Percentiles rank a stretch among this genome's conserved stretches.
These are phyloP conservation scores for Borostomias antarcticus DNA, from an alignment of 2,797 vertebrate species.

Conservation along the genomic window DNA sequence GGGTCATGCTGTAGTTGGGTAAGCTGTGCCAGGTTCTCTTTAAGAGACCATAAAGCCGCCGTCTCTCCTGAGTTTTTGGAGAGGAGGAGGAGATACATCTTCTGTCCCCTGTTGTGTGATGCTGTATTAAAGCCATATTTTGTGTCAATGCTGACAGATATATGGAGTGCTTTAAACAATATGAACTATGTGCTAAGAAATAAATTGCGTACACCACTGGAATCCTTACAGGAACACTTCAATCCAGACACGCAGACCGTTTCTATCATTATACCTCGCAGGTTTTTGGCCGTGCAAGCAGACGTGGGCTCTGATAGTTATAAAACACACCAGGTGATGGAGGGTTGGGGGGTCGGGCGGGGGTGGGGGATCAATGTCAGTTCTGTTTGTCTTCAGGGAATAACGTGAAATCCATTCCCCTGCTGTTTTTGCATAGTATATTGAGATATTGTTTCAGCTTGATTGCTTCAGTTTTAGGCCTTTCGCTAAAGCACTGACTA, in stretches of 20 bases:
- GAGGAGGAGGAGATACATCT: constrained; percentile 67
- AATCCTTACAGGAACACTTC: constrained; percentile 84
- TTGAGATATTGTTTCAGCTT: too few relatives aligned
- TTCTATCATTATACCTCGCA: constrained; percentile 79
- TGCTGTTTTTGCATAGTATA: too few relatives aligned
- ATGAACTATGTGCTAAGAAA: constrained; percentile 86
- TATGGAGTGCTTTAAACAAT: constrained; percentile 82
- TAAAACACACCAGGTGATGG: constrained; percentile 70
- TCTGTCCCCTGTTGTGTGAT: constrained; percentile 70
- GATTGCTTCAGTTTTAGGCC: too few relatives aligned
- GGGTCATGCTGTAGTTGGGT: constrained; percentile 42
- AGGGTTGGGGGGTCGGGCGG: constrained; percentile 25
- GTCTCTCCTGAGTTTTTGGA: constrained; percentile 52
- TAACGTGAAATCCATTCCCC: constrained; percentile 8
- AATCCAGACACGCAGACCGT: constrained; percentile 76
- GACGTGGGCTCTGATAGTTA: constrained; percentile 77
- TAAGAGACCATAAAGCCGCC: constrained; percentile 52
- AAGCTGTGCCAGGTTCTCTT: constrained; percentile 35
- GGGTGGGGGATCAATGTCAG: constrained; percentile 6
- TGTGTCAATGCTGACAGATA: constrained; percentile 78
- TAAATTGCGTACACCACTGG: constrained; percentile 84
- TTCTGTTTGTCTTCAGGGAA: constrained; percentile 11
- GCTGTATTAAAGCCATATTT: constrained; percentile 85
- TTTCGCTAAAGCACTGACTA: too few relatives aligned
- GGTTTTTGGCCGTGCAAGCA: constrained; percentile 78